Percentiles rank a stretch among this genome's conserved stretches.
Conservation (phyloP, 1,140 invertebrate genomes). For the Rhopalosiphum padi region DNA sequence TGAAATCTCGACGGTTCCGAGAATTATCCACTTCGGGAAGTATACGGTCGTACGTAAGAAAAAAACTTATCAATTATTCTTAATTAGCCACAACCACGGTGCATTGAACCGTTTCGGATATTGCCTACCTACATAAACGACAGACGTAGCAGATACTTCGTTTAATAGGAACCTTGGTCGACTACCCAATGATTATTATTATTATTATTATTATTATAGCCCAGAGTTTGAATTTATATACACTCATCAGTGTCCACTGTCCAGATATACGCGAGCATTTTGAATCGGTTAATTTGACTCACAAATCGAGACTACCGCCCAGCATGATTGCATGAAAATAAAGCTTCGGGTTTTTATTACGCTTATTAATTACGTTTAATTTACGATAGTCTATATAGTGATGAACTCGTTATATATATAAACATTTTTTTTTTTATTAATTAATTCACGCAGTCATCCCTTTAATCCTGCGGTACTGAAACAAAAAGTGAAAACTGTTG, state of each 20-base stretch:
- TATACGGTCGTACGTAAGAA: neutral
- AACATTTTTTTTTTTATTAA: neutral
- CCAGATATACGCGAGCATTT: neutral
- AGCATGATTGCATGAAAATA: neutral
- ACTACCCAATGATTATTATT: neutral
- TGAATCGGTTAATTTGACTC: neutral
- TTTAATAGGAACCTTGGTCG: neutral
- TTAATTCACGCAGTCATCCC: neutral
- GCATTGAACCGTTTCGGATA: neutral
- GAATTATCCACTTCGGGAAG: neutral
- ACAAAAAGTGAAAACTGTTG: neutral
- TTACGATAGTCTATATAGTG: neutral
- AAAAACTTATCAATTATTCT: neutral
- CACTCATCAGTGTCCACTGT: neutral
- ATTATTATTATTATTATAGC: too few species aligned
- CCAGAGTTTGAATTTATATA: neutral
- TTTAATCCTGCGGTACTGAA: neutral
- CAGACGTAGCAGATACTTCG: neutral
- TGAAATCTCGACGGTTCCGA: neutral
- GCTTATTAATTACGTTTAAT: conserved; percentile 5
- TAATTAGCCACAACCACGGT: neutral
- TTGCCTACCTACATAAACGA: neutral
- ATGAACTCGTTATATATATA: neutral
- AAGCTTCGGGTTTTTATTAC: neutral
- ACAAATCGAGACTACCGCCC: neutral